Evolutionary conservation across 2,888 invertebrate genomes (phyloP).

Genomic region (Cartodere bifasciata): DNA sequence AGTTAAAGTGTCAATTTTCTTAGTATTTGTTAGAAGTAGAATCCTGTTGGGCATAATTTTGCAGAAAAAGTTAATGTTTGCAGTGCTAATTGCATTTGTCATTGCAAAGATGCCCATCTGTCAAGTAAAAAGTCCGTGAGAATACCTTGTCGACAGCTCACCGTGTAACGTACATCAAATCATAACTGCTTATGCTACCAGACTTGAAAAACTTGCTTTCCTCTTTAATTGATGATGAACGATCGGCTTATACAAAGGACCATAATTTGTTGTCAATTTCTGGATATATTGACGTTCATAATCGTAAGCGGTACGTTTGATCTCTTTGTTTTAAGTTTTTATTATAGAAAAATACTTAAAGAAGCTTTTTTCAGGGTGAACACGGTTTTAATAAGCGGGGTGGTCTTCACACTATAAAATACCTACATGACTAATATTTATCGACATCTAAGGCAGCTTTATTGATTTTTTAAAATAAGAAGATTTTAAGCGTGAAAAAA

Average conservation of each 20-base stretch:
- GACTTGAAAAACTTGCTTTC: conserved; percentile 26
- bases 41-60: too few relatives aligned
- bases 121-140: conserved; percentile 20
- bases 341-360: neutral
- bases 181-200: conserved; percentile 24
- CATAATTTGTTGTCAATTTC: conserved; percentile 39
- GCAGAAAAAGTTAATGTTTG: conserved; percentile 3
- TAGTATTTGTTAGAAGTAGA: too few relatives aligned
- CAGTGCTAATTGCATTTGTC: conserved; percentile 17
- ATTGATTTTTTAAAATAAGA: too few relatives aligned
- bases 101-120: conserved; percentile 18
- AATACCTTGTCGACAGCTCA: conserved; percentile 24
- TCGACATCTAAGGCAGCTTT: too few relatives aligned
- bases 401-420: conserved; percentile 4
- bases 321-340: conserved; percentile 14
- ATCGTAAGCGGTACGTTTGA: conserved; percentile 29
- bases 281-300: conserved; percentile 35
- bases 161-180: conserved; percentile 25
- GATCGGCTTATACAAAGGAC: conserved; percentile 35
- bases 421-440: neutral
- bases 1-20: too few relatives aligned
- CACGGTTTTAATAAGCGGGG: neutral
- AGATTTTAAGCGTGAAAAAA: too few relatives aligned
- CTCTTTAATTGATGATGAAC: conserved; percentile 36
- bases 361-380: conserved; percentile 1